Conservation (phyloP, 2,797 vertebrate genomes). For the Coranthus polyacanthus region DNA sequence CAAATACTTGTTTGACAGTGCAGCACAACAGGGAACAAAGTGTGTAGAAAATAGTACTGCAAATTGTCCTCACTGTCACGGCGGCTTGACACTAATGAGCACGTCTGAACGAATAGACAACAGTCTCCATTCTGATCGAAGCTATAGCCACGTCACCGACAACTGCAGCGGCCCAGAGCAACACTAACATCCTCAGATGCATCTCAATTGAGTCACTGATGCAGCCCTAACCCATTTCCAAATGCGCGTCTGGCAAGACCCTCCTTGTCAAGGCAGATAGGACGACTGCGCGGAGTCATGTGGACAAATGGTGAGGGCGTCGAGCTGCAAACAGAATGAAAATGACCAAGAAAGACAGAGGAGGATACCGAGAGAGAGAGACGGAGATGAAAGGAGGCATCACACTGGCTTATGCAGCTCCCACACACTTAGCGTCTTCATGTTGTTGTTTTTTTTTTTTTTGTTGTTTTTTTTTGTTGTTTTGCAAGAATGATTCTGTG, state of each 20-base stretch:
- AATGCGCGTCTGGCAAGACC: conserved; percentile 70
- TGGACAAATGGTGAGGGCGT: conserved; percentile 63
- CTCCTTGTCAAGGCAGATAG: conserved; percentile 70
- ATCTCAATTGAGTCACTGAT: conserved; percentile 74
- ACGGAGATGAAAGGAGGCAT: conserved; percentile 51
- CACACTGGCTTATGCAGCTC: conserved; percentile 43
- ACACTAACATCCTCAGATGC: conserved; percentile 60
- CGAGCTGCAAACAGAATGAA: conserved; percentile 72
- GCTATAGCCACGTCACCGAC: conserved; percentile 45
- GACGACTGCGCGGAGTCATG: conserved; percentile 47
- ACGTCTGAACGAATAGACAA: conserved; percentile 36
- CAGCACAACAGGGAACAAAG: conserved; percentile 43
- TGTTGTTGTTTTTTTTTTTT: conserved; percentile 41
- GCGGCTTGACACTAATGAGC: conserved; percentile 62
- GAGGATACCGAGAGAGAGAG: conserved; percentile 32
- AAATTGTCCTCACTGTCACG: conserved; percentile 57
- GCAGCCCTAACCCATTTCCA: conserved; percentile 67
- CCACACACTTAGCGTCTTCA: conserved; percentile 51
- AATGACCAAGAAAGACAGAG: conserved; percentile 71
- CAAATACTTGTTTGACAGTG: conserved; percentile 43
- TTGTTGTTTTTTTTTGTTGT: conserved; percentile 18
- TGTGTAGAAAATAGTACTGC: conserved; percentile 47
- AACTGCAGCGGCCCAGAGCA: conserved; percentile 35
- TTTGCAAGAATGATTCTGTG: conserved; percentile 55
- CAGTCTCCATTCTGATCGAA: conserved; percentile 45